phyloP scores from a whole-genome alignment of 1,140 invertebrate species.

The Sycophaga agraensis region DNA sequence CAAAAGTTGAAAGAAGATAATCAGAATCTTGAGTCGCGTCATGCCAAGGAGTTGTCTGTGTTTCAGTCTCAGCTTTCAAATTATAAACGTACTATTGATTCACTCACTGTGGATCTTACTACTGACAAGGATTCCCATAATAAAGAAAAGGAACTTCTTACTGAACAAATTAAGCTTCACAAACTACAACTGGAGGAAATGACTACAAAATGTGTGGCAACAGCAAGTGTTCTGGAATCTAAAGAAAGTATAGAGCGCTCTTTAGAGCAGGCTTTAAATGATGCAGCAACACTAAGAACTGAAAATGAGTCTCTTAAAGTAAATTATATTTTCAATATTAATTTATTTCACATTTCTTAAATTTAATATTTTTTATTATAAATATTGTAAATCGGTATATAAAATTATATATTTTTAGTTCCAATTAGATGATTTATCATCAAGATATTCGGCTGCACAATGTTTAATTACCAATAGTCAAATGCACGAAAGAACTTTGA shows the following conservation, averaged over 20 bases:
- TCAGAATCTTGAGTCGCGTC: conserved; percentile 42
- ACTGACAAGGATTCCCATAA: conserved; percentile 36
- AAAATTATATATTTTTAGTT: conserved; percentile 28
- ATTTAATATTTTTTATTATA: neutral
- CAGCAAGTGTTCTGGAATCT: conserved; percentile 46
- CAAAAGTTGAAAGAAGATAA: conserved; percentile 43
- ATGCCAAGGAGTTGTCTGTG: conserved; percentile 49
- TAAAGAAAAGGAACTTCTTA: conserved; percentile 43
- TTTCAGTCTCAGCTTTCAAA: conserved; percentile 46
- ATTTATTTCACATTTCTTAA: neutral
- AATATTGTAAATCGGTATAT: too few relatives aligned
- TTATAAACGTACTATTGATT: conserved; percentile 49
- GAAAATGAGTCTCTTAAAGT: conserved; percentile 45
- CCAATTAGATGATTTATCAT: conserved; percentile 44
- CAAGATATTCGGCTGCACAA: conserved; percentile 41
- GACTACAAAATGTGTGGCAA: conserved; percentile 47
- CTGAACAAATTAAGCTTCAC: conserved; percentile 46
- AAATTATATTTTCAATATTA: neutral
- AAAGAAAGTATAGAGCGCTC: conserved; percentile 54
- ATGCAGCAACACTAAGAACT: conserved; percentile 38
- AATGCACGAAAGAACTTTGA: conserved; percentile 38
- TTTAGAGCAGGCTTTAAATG: conserved; percentile 44
- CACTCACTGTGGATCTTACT: conserved; percentile 45
- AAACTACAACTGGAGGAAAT: conserved; percentile 49
- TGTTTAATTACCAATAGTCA: conserved; percentile 43